phyloP scores from a whole-genome alignment of 2,113 vertebrate species.

The Mormyrus lacerda region DNA sequence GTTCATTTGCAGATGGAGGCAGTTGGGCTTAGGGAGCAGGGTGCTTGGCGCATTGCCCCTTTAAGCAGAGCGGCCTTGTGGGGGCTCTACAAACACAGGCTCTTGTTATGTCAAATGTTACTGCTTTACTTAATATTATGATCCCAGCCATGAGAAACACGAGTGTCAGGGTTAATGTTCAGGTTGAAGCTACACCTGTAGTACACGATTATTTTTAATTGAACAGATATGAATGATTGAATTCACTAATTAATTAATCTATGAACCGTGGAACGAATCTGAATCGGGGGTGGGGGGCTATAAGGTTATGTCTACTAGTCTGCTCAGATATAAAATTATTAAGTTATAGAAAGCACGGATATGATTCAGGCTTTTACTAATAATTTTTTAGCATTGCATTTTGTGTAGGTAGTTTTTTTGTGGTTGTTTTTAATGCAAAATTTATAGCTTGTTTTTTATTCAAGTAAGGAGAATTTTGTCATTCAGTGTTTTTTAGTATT shows the following conservation, averaged over 20 bases:
- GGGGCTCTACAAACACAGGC: background rate
- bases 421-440: background rate
- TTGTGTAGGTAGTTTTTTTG: background rate
- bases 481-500: background rate
- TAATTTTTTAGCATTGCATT: background rate
- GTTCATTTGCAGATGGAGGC: background rate
- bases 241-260: background rate
- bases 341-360: background rate
- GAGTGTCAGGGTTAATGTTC: background rate
- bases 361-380: background rate
- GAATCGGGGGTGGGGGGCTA: background rate
- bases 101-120: background rate
- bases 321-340: background rate
- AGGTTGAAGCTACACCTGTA: background rate
- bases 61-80: background rate
- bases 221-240: background rate
- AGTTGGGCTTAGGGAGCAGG: background rate
- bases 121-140: background rate
- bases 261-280: background rate
- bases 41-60: background rate
- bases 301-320: background rate
- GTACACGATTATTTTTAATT: background rate
- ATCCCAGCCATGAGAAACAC: background rate
- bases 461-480: background rate
- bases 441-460: background rate